Base-by-base conservation (phyloP, 2,888 invertebrate genomes). In the Agrotis segetum region DNA sequence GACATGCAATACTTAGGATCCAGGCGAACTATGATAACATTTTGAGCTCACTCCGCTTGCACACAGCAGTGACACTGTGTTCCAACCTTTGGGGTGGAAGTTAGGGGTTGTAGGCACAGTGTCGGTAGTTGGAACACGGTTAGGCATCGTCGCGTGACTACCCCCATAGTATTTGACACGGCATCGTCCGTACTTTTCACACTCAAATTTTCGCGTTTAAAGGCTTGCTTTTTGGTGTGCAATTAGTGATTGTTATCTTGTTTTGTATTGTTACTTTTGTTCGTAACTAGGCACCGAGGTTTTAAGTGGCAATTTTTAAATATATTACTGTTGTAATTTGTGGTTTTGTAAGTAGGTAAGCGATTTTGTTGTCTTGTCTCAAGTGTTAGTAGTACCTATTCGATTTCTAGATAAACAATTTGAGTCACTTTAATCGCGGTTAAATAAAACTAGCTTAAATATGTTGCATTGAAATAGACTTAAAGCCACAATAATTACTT, bases 221-320 rank as follows among this genome's bases (percentile, higher is more conserved):
- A 88, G 88, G 89, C 91, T 89, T 90, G 92, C 88, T 91, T 93
- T 94, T 91, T 85, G 91, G 93, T 89, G 88, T 89, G 91, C 94
- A 94, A 95, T 95, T 95, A 94, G 88, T 85, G 95, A 95, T 95
- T 79, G 92, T 90, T 94, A 94, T 94, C 94, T 91, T 84, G 83
- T 88, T 89, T 86, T 84, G 86, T 87, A 85, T 84, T 86, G 88
- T 90, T 85, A 88, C 87, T 87, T 88, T 88, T 87, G 86, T 83
- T 73, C 59, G 84, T 82, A 80, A 81, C 80, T 80, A 82, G 79
- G 77, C 75, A 79, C 80, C 74, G 73, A 71, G 72, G 71, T 79
- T 85, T 73, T 83, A 78, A 80, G 79, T 85, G 78, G 80, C 74
- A 80, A 80, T 83, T 85, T 86, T 84, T 81, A 77, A 77, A 85